phyloP scores from a whole-genome alignment of 2,113 vertebrate genomes.

The Struthio camelus region DNA sequence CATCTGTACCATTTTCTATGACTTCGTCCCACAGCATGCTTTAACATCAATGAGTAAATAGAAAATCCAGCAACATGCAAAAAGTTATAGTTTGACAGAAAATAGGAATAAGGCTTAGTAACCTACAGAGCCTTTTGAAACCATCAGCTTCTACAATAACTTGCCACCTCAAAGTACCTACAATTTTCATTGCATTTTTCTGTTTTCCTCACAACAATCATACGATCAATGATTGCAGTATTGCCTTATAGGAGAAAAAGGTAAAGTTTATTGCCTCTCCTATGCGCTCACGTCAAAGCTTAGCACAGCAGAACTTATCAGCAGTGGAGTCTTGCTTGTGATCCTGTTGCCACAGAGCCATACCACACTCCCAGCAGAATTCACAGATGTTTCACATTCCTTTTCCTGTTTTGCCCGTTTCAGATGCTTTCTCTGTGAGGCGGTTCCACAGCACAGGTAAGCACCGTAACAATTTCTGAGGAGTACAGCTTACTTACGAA shows the following conservation, averaged over 20 bases:
- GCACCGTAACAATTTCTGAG: neutral
- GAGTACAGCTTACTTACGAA: neutral
- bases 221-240: rapidly evolving
- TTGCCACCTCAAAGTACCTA: neutral
- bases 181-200: neutral
- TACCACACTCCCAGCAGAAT: neutral
- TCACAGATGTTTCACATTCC: neutral
- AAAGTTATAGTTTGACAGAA: neutral
- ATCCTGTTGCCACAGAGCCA: neutral
- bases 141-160: neutral
- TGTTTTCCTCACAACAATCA: neutral
- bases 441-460: neutral
- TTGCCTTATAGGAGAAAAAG: neutral
- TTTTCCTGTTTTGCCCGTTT: neutral
- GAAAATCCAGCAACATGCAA: neutral
- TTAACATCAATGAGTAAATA: neutral
- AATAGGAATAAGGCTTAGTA: neutral
- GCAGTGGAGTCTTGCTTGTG: neutral
- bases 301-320: neutral
- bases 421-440: neutral
- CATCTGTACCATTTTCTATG: neutral
- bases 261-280: neutral
- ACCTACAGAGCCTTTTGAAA: neutral
- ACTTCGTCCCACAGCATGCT: neutral
- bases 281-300: neutral